Conservation (phyloP, 2,797 vertebrate species). For the Potorous gilbertii region DNA sequence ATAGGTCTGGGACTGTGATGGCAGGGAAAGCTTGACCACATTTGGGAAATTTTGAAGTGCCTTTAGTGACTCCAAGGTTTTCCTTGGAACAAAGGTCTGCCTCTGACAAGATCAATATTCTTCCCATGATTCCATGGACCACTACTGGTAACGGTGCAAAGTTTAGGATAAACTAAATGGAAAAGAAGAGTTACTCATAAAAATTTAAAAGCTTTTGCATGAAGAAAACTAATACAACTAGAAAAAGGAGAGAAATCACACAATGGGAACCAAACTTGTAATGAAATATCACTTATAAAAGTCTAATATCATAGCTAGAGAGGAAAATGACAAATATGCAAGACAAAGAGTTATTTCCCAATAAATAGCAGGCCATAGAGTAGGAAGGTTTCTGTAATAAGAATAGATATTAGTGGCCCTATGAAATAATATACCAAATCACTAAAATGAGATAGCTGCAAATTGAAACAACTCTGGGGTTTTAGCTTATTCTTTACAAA, state of each 20-base stretch:
- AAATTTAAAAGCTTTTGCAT: not conserved
- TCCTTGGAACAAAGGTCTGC: not conserved
- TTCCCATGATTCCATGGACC: not conserved
- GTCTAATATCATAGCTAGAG: not conserved
- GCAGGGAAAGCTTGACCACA: not conserved
- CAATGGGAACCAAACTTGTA: not conserved
- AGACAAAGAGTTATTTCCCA: not conserved
- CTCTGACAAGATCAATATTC: not conserved
- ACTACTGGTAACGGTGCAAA: not conserved
- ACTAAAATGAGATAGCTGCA: not conserved
- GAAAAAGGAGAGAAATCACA: not conserved
- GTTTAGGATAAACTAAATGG: not conserved
- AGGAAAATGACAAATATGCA: not conserved
- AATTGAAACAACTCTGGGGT: not conserved
- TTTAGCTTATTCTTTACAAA: not conserved
- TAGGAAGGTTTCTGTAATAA: not conserved
- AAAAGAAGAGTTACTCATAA: not conserved
- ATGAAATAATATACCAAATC: not conserved
- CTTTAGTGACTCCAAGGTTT: not conserved
- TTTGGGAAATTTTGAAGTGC: not conserved
- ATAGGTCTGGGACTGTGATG: not conserved
- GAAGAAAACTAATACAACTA: not conserved
- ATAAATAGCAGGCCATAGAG: not conserved
- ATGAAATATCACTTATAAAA: not conserved
- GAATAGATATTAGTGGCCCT: not conserved